Evolutionary conservation across 2,888 invertebrate species (phyloP).

Genomic region (Azorinus chamasolen): DNA sequence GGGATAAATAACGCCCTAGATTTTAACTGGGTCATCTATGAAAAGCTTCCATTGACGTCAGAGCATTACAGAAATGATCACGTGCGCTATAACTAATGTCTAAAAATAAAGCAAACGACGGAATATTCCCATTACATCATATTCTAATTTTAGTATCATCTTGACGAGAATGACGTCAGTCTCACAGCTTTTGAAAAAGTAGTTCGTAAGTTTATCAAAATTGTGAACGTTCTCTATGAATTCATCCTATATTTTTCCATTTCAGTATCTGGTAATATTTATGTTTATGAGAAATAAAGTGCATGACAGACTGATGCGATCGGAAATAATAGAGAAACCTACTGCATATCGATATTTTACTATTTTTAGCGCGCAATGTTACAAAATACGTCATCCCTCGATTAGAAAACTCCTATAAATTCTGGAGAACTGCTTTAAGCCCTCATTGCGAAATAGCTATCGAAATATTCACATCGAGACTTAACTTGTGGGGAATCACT

Average conservation of each 20-base stretch:
- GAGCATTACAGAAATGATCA: conserved; percentile 2
- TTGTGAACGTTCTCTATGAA: too few relatives aligned
- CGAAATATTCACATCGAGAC: neutral
- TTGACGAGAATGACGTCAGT: conserved; percentile 48
- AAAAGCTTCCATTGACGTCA: conserved; percentile 11
- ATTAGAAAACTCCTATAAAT: neutral
- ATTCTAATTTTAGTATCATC: conserved; percentile 51
- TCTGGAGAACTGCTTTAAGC: neutral
- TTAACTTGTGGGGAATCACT: conserved; percentile 2
- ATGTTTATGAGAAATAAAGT: too few relatives aligned
- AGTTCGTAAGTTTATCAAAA: conserved; percentile 16
- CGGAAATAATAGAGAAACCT: too few relatives aligned
- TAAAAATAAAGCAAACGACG: conserved; percentile 10
- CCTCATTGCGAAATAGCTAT: conserved; percentile 57
- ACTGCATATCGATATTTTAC: too few relatives aligned
- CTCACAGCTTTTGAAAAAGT: neutral
- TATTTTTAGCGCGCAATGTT: too few relatives aligned
- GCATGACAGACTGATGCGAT: too few relatives aligned
- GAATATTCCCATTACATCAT: conserved; percentile 58
- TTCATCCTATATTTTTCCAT: too few relatives aligned
- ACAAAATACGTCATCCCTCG: too few relatives aligned
- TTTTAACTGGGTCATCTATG: neutral
- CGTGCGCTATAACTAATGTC: conserved; percentile 13
- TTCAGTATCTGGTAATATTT: too few relatives aligned
- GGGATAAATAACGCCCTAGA: conserved; percentile 2